Evolutionary conservation across 2,888 invertebrate genomes (phyloP).

Genomic region (Drosophila anceps): DNA sequence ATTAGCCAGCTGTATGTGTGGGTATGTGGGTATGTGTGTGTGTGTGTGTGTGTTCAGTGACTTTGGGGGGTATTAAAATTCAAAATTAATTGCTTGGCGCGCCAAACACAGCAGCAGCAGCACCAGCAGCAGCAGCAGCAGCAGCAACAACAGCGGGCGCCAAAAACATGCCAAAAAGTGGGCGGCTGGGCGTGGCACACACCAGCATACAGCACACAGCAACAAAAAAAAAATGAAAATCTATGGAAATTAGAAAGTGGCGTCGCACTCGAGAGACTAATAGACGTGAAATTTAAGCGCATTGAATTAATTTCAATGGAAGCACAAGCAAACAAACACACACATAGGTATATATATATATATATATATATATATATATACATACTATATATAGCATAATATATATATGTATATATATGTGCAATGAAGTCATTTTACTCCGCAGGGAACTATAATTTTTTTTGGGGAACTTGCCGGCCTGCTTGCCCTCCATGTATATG

Average conservation of each 20-base stretch:
- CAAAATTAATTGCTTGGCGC: conserved; percentile 75
- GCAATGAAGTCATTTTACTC: conserved; percentile 67
- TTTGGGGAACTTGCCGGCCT: background rate
- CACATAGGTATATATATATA: conserved; percentile 2
- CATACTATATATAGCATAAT: conserved; percentile 2
- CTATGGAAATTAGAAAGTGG: conserved; percentile 74
- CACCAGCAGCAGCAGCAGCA: conserved; percentile 18
- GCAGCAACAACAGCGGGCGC: conserved; percentile 17
- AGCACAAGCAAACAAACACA: conserved; percentile 13
- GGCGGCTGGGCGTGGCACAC: conserved; percentile 5
- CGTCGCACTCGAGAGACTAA: conserved; percentile 71
- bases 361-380: conserved; percentile 7
- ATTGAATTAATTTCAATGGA: conserved; percentile 74
- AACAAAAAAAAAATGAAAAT: conserved; percentile 22
- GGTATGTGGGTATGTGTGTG: conserved; percentile 14
- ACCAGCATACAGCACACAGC: background rate
- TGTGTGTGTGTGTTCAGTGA: conserved; percentile 49
- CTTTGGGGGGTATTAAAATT: conserved; percentile 78
- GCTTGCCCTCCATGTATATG: conserved; percentile 1
- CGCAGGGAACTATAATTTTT: conserved; percentile 12
- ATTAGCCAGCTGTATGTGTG: conserved; percentile 46
- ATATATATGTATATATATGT: conserved; percentile 6
- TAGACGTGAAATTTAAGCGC: conserved; percentile 82
- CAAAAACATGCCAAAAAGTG: conserved; percentile 27
- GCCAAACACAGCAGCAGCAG: conserved; percentile 47